A percentile compares a stretch with the other conserved stretches of the same genome.
Evolutionary conservation across 2,113 vertebrate species (phyloP).

Genomic region (Nesoenas mayeri): DNA sequence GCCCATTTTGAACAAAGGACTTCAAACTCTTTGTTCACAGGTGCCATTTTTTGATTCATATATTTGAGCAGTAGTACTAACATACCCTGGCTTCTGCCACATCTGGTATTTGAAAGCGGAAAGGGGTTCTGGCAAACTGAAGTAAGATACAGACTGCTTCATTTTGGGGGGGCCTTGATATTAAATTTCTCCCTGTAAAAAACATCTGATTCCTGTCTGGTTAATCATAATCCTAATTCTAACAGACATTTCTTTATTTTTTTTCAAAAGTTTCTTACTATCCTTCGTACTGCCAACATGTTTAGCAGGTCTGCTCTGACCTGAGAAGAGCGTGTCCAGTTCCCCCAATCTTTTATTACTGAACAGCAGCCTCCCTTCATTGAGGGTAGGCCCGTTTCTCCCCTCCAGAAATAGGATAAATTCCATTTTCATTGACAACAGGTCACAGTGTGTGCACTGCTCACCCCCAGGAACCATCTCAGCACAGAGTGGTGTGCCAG

Average conservation of each 20-base stretch:
- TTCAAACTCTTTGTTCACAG: not conserved
- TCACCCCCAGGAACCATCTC: not conserved
- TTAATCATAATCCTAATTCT: not conserved
- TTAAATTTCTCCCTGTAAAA: not conserved
- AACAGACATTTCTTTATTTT: not conserved
- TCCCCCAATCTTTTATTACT: not conserved
- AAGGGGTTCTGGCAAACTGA: not conserved
- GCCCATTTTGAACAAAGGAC: not conserved
- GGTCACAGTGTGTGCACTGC: fast-evolving
- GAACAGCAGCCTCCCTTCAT: not conserved
- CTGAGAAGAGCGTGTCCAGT: not conserved
- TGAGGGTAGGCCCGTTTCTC: not conserved
- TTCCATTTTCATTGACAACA: not conserved
- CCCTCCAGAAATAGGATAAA: not conserved
- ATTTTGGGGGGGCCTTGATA: not conserved
- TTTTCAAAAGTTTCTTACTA: not conserved
- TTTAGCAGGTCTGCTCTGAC: not conserved
- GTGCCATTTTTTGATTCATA: not conserved
- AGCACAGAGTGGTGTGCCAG: fast-evolving
- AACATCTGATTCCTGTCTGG: not conserved
- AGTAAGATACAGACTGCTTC: not conserved
- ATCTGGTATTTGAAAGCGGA: not conserved
- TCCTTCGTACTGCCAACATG: not conserved
- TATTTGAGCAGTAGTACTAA: not conserved
- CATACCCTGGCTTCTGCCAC: not conserved